Evolutionary conservation across 2,113 vertebrate genomes (phyloP).

Genomic region (Leucopsar rothschildi): DNA sequence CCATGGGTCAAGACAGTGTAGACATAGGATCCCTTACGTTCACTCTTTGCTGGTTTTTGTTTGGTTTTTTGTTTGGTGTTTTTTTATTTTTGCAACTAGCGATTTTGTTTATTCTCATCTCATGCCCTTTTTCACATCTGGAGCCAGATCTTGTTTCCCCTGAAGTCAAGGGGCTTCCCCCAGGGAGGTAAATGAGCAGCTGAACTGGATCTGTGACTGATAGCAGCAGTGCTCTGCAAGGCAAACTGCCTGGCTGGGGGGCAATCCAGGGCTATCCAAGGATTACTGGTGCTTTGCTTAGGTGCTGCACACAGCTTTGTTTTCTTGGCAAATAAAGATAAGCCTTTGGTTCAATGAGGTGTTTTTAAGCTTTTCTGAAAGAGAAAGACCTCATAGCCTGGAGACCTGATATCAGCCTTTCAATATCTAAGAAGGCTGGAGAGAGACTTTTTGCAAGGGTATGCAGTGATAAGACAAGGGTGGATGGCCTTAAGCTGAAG

Average conservation of each 20-base stretch:
- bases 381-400: not conserved
- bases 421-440: not conserved
- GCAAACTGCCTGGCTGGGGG: not conserved
- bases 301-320: not conserved
- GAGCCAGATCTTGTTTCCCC: not conserved
- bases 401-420: not conserved
- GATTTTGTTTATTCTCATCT: slow-evolving; percentile 1
- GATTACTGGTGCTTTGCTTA: not conserved
- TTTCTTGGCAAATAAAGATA: slow-evolving; percentile 14
- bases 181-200: not conserved
- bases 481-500: not conserved
- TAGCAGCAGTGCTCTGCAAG: not conserved
- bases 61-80: not conserved
- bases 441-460: not conserved
- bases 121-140: not conserved
- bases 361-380: not conserved
- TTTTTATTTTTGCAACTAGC: not conserved
- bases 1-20: not conserved
- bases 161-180: not conserved
- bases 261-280: not conserved
- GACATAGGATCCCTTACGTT: not conserved
- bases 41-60: not conserved
- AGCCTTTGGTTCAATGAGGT: not conserved
- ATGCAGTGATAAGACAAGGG: not conserved
- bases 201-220: not conserved